Conservation (phyloP, 2,888 invertebrate genomes). For the Bruchidius siliquastri region DNA sequence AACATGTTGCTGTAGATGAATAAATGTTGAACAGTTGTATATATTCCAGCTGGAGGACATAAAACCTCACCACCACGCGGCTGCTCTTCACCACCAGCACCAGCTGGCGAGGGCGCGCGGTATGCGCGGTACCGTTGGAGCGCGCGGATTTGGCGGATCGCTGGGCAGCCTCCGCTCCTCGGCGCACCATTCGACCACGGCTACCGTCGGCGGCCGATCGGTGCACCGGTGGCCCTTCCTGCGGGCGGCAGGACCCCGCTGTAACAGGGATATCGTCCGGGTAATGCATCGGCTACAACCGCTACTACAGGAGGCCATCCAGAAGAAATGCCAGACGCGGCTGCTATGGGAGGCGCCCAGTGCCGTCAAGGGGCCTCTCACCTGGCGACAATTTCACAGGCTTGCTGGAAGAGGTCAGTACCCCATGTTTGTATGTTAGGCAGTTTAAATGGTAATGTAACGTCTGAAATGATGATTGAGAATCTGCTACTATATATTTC, state of each 20-base stretch:
- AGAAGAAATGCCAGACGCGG: conserved; percentile 78
- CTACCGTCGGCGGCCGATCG: conserved; percentile 13
- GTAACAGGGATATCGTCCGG: conserved; percentile 85
- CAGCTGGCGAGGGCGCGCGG: not conserved
- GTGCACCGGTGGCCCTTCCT: conserved; percentile 88
- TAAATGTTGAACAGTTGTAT: no score
- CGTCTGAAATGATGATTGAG: no score
- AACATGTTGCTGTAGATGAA: no score
- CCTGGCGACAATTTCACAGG: conserved; percentile 97
- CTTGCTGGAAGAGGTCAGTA: conserved; percentile 74
- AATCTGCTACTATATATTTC: no score
- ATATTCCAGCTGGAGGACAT: conserved; percentile 34
- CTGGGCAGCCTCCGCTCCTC: not conserved
- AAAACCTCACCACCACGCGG: conserved; percentile 12
- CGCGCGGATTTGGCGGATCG: not conserved
- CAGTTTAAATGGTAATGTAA: no score
- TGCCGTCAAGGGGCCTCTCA: conserved; percentile 91
- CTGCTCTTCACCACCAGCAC: not conserved
- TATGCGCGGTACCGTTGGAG: not conserved
- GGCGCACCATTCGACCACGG: conserved; percentile 18
- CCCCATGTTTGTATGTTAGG: no score
- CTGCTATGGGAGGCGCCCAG: conserved; percentile 91
- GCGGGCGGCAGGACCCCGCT: conserved; percentile 76
- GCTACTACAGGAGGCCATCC: conserved; percentile 90
- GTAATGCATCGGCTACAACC: conserved; percentile 90